A percentile compares a stretch with the other conserved stretches of the same genome.
Evolutionary conservation across 2,888 invertebrate genomes (phyloP).

Genomic region (Ochlodes sylvanus): DNA sequence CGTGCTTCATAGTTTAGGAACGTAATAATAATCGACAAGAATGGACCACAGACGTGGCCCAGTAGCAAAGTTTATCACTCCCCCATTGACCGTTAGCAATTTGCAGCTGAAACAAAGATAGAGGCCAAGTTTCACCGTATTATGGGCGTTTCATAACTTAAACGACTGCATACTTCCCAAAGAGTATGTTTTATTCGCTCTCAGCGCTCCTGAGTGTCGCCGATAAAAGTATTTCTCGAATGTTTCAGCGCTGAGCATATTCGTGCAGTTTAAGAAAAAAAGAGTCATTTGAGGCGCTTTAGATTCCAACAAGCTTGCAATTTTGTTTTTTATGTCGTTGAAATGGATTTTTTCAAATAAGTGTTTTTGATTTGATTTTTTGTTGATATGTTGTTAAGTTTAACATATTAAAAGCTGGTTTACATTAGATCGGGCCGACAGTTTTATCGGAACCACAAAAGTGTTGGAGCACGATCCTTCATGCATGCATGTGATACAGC

Average conservation of each 20-base stretch:
- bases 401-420: no score
- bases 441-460: no score
- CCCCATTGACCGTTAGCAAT: neutral
- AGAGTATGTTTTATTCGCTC: conserved; percentile 34
- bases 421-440: no score
- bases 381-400: no score
- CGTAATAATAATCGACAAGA: no score
- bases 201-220: conserved; percentile 25
- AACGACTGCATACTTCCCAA: conserved; percentile 30
- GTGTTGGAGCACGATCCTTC: no score
- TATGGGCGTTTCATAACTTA: conserved; percentile 33
- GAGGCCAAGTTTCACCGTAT: conserved; percentile 29
- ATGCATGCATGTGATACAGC: no score
- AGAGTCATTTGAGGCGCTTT: neutral
- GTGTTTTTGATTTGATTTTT: no score
- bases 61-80: conserved; percentile 1
- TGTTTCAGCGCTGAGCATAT: conserved; percentile 27
- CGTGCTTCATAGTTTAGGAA: no score
- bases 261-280: conserved; percentile 30
- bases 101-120: conserved; percentile 20
- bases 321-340: conserved; percentile 3
- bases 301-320: conserved; percentile 17
- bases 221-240: conserved; percentile 36
- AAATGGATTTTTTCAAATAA: no score
- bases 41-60: neutral